Evolutionary conservation across 2,113 vertebrate genomes (phyloP).

Genomic region (Coptodon rendalli): DNA sequence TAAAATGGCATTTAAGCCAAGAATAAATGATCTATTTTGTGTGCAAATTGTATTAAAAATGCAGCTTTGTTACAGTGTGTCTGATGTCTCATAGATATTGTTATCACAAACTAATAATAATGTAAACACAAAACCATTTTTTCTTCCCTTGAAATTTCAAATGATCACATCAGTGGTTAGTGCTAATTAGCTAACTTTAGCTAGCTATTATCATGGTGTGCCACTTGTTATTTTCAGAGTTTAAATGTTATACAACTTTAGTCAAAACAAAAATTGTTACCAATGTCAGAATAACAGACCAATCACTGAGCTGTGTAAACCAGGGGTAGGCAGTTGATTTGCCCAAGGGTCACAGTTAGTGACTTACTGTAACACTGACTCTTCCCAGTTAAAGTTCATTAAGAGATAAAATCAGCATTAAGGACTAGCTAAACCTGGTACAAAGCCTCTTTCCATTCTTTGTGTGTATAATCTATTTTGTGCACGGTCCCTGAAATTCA

Average conservation of each 20-base stretch:
- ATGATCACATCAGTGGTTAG: neutral
- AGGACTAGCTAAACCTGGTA: neutral
- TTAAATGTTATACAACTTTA: neutral
- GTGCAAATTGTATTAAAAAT: neutral
- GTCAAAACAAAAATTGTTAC: neutral
- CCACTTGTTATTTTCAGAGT: neutral
- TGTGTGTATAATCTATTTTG: neutral
- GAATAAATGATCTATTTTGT: neutral
- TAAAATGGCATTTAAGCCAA: neutral
- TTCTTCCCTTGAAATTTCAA: neutral
- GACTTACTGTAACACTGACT: neutral
- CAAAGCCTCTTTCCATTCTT: neutral
- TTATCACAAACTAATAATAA: neutral
- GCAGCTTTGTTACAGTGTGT: neutral
- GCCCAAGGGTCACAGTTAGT: neutral
- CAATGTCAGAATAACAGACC: neutral
- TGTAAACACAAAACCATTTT: neutral
- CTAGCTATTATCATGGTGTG: neutral
- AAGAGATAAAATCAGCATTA: neutral
- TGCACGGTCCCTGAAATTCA: neutral
- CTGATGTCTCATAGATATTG: neutral
- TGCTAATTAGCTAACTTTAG: neutral
- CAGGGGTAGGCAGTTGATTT: neutral
- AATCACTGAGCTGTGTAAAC: neutral
- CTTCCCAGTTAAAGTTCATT: neutral